phyloP scores from a whole-genome alignment of 2,113 vertebrate genomes.

The Galemys pyrenaicus region DNA sequence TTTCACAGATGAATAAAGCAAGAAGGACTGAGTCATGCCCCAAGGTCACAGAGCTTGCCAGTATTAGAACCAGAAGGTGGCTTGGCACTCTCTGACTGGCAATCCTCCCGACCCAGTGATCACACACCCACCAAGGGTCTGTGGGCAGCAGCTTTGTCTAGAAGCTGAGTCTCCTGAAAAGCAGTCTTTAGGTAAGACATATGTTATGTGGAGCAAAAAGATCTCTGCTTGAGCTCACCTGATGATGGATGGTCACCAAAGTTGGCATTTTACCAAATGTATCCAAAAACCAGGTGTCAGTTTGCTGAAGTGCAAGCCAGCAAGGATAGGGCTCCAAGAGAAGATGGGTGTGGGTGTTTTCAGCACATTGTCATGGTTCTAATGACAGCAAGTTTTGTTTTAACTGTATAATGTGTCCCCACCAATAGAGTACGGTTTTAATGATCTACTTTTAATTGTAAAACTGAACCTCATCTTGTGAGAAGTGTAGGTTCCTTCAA shows the following conservation, averaged over 20 bases:
- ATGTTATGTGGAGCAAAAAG: not conserved
- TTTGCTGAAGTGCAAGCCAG: not conserved
- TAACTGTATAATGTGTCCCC: constrained; percentile 42
- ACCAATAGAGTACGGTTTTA: constrained; percentile 55
- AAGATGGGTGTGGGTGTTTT: constrained; percentile 16
- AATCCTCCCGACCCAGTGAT: not conserved
- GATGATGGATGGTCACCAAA: not conserved
- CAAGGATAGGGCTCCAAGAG: not conserved
- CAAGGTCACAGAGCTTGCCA: not conserved
- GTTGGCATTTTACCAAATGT: not conserved
- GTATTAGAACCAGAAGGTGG: not conserved
- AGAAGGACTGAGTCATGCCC: not conserved
- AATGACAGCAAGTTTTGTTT: constrained; percentile 46
- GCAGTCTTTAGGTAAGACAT: not conserved
- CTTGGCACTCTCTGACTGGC: not conserved
- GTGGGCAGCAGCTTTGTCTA: not conserved
- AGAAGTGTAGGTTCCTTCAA: constrained; percentile 7
- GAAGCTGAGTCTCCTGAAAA: not conserved
- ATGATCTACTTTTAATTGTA: constrained; percentile 61
- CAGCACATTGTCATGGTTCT: constrained; percentile 33
- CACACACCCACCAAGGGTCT: not conserved
- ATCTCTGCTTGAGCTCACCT: not conserved
- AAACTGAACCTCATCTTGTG: constrained; percentile 62
- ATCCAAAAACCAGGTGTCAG: not conserved
- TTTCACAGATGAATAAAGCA: constrained; percentile 35